Conservation (phyloP, 2,797 vertebrate species). For the Lutjanus campechanus region DNA sequence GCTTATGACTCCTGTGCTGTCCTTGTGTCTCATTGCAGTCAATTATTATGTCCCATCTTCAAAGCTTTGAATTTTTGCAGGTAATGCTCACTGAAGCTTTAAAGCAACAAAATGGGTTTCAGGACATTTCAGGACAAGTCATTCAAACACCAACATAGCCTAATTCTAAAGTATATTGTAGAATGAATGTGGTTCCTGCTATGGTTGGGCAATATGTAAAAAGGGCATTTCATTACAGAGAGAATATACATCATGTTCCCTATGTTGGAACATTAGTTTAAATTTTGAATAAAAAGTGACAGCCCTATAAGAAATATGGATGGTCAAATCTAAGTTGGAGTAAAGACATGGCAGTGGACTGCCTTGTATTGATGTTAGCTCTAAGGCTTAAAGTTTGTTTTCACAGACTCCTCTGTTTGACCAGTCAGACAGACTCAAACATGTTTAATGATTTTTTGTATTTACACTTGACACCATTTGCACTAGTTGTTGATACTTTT, state of each 20-base stretch:
- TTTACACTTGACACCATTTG: too few relatives aligned
- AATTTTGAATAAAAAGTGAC: not conserved
- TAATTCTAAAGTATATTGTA: not conserved
- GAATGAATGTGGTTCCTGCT: not conserved
- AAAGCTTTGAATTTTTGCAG: too few relatives aligned
- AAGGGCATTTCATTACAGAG: not conserved
- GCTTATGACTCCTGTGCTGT: too few relatives aligned
- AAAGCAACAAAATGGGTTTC: too few relatives aligned
- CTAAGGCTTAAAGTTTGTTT: not conserved
- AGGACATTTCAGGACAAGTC: too few relatives aligned
- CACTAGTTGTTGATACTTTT: not conserved
- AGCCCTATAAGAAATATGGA: not conserved
- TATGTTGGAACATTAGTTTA: rapidly evolving
- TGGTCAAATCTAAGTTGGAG: not conserved
- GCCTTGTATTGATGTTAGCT: not conserved
- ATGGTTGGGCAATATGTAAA: too few relatives aligned
- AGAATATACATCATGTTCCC: not conserved
- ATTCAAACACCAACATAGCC: not conserved
- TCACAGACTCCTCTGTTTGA: not conserved
- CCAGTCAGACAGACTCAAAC: not conserved
- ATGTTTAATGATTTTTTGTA: not conserved
- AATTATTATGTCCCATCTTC: too few relatives aligned
- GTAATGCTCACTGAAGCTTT: too few relatives aligned
- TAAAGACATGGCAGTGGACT: not conserved
- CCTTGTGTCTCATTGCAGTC: too few relatives aligned